Conservation (phyloP, 2,888 invertebrate genomes). For the Zhengitettix transpicula region DNA sequence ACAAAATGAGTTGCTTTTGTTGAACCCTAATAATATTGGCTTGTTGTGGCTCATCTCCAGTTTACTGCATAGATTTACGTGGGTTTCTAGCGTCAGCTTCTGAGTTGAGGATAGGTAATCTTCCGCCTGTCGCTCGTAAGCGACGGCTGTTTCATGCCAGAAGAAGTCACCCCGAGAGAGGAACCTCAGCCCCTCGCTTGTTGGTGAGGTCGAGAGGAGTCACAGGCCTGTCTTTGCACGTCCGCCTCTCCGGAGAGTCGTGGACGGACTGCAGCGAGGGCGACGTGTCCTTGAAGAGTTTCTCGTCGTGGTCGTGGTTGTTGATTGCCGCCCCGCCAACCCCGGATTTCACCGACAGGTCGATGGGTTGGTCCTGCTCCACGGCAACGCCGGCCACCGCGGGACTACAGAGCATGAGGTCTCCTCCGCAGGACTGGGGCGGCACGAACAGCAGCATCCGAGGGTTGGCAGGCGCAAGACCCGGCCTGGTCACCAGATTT, state of each 20-base stretch:
- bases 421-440: constrained; percentile 22
- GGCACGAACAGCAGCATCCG: constrained; percentile 14
- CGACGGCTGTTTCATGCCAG: background rate
- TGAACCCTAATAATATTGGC: too few species aligned
- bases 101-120: background rate
- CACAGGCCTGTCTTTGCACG: background rate
- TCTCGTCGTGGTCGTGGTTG: background rate
- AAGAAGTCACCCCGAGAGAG: constrained; percentile 2
- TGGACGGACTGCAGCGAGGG: background rate
- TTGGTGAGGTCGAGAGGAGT: constrained; percentile 10
- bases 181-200: constrained; percentile 9
- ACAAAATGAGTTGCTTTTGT: too few species aligned
- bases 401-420: constrained; percentile 26
- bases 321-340: constrained; percentile 17
- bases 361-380: constrained; percentile 37
- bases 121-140: background rate
- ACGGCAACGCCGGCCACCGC: constrained; percentile 25
- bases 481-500: constrained; percentile 3
- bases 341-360: constrained; percentile 42
- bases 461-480: constrained; percentile 1
- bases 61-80: too few species aligned
- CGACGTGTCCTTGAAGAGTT: background rate
- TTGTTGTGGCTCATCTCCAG: too few species aligned
- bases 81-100: too few species aligned
- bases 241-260: background rate